These are phyloP conservation scores for Ficedula albicollis DNA, from an alignment of 2,797 vertebrate species.

Conservation along the genomic window DNA sequence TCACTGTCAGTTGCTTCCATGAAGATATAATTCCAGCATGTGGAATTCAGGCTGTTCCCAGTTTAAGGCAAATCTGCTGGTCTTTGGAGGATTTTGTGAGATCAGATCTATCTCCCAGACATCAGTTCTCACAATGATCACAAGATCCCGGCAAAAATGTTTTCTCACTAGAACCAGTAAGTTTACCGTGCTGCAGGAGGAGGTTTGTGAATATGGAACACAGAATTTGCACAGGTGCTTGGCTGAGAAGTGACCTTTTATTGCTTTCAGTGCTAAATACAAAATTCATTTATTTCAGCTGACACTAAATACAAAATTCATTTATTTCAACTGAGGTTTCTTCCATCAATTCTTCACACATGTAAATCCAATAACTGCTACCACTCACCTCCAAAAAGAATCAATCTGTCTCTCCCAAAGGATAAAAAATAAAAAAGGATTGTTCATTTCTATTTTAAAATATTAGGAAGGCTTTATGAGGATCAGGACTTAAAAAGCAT, in stretches of 20 bases:
- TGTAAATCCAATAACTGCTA: background rate
- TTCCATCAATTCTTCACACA: background rate
- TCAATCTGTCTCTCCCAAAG: background rate
- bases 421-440: background rate
- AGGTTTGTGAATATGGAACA: conserved; percentile 81
- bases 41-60: background rate
- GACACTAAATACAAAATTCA: background rate
- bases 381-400: background rate
- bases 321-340: background rate
- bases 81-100: background rate
- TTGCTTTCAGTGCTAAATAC: background rate
- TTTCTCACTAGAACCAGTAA: background rate
- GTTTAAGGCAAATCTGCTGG: background rate
- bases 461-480: background rate
- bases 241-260: conserved; percentile 11
- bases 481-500: background rate
- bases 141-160: background rate
- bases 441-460: background rate
- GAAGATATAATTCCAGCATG: background rate
- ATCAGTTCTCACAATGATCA: background rate
- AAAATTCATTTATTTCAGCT: background rate
- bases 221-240: conserved; percentile 55
- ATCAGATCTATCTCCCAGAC: background rate
- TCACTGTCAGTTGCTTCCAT: background rate
- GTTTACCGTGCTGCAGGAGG: conserved; percentile 72